Evolutionary conservation across 2,797 vertebrate species (phyloP).

Genomic region (Alosa sapidissima): DNA sequence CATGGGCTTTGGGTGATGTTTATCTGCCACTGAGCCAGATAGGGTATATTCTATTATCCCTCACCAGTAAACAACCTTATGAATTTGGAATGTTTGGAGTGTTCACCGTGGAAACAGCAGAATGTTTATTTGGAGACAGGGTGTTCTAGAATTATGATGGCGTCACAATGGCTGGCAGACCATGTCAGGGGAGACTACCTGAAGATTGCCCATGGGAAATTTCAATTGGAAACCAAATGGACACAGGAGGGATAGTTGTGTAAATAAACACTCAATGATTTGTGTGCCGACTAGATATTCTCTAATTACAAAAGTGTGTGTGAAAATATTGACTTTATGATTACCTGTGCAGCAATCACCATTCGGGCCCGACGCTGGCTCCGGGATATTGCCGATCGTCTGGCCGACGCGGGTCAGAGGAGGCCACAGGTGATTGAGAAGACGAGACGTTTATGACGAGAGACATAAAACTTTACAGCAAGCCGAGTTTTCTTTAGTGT

Average conservation of each 20-base stretch:
- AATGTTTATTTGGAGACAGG: background rate
- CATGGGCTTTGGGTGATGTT: too few species aligned
- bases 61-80: background rate
- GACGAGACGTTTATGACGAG: background rate
- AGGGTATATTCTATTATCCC: background rate
- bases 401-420: background rate
- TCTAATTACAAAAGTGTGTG: background rate
- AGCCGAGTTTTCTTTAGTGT: background rate
- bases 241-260: background rate
- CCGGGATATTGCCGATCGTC: too few species aligned
- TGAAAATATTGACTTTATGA: slow-evolving; percentile 6
- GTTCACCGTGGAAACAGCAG: background rate
- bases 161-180: background rate
- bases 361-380: too few species aligned
- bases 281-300: background rate
- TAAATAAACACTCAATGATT: background rate
- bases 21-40: background rate
- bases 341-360: background rate
- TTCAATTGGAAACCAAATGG: background rate
- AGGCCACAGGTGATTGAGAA: background rate
- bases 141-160: background rate
- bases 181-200: background rate
- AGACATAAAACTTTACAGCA: slow-evolving; percentile 2
- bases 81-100: background rate
- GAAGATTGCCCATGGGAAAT: background rate